These are phyloP conservation scores for Calypte anna DNA, from an alignment of 2,113 vertebrate genomes.

Conservation along the genomic window DNA sequence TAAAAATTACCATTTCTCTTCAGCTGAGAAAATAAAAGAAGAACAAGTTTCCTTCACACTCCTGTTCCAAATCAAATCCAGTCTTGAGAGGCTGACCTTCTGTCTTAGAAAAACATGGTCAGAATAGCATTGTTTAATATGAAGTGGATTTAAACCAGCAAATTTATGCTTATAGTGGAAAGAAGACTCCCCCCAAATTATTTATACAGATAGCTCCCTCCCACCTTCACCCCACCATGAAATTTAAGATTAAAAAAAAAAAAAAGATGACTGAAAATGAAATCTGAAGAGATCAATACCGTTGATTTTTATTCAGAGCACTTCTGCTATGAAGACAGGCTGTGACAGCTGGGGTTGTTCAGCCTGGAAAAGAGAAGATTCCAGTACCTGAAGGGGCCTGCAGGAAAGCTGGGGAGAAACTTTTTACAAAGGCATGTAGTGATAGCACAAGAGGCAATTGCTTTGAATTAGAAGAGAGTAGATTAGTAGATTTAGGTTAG, in stretches of 20 bases:
- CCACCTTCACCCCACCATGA: not conserved
- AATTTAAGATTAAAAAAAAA: not conserved
- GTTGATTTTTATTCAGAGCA: not conserved
- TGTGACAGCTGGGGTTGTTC: too few relatives aligned
- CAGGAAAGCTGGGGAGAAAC: too few relatives aligned
- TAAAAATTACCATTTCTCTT: not conserved
- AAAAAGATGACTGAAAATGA: not conserved
- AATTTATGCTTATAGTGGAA: not conserved
- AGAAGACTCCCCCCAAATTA: not conserved
- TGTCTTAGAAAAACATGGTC: accelerated
- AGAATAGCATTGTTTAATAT: not conserved
- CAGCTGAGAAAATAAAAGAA: not conserved
- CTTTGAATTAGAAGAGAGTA: too few relatives aligned
- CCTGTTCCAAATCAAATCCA: not conserved
- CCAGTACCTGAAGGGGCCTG: too few relatives aligned
- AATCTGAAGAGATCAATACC: not conserved
- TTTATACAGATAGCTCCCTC: not conserved
- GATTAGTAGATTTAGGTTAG: too few relatives aligned
- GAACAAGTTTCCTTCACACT: not conserved
- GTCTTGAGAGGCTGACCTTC: not conserved
- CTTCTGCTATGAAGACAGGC: too few relatives aligned
- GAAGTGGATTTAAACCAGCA: not conserved
- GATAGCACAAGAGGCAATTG: too few relatives aligned
- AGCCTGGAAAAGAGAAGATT: too few relatives aligned
- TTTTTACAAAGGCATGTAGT: too few relatives aligned